Evolutionary conservation across 2,113 vertebrate species (phyloP).

Genomic region (Pogonocichla stellata): DNA sequence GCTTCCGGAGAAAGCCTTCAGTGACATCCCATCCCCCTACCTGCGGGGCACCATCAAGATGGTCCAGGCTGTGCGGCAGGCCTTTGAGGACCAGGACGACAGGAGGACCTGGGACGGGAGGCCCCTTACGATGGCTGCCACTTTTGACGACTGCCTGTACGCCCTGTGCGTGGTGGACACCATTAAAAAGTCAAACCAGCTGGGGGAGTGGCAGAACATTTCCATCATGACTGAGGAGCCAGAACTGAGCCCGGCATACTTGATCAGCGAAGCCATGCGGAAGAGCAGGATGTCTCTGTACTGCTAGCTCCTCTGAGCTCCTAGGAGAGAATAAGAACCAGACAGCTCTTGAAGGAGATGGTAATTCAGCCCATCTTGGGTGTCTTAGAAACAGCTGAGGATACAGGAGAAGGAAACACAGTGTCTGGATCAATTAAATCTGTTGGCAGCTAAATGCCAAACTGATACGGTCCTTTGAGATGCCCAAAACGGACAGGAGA

Average conservation of each 20-base stretch:
- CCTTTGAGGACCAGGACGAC: slow-evolving; percentile 96
- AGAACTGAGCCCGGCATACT: slow-evolving; percentile 91
- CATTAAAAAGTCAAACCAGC: slow-evolving; percentile 95
- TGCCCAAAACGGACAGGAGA: background rate
- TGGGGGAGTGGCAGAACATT: slow-evolving; percentile 98
- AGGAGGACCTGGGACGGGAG: slow-evolving; percentile 93
- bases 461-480: background rate
- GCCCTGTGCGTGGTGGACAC: slow-evolving; percentile 96
- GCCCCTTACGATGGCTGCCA: slow-evolving; percentile 96
- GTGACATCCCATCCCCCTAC: slow-evolving; percentile 93
- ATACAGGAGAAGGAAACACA: background rate
- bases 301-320: slow-evolving; percentile 79
- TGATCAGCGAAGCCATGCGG: slow-evolving; percentile 98
- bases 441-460: slow-evolving; percentile 14
- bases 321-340: background rate
- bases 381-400: background rate
- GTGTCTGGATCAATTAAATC: background rate
- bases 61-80: slow-evolving; percentile 94
- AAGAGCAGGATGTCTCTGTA: slow-evolving; percentile 95
- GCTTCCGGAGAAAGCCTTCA: slow-evolving; percentile 93
- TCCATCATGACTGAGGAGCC: slow-evolving; percentile 96
- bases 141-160: slow-evolving; percentile 97
- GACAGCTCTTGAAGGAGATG: slow-evolving; percentile 23
- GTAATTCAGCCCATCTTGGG: background rate
- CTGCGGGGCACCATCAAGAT: slow-evolving; percentile 94